Evolutionary conservation across 2,888 invertebrate genomes (phyloP).

Genomic region (Biston stratarius): DNA sequence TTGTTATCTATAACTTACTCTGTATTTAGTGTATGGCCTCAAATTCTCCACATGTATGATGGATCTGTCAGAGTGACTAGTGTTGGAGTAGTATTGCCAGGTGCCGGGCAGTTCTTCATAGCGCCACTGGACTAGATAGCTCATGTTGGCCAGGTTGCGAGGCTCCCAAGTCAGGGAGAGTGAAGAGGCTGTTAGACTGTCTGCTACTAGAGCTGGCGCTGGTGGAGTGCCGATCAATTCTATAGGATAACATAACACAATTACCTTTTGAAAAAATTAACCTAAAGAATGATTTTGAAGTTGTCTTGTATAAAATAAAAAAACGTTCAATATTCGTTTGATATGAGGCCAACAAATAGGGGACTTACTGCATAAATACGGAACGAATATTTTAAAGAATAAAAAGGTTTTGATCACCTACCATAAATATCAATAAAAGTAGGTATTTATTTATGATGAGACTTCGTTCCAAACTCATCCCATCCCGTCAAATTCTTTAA

Average conservation of each 20-base stretch:
- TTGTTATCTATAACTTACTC: conserved; percentile 85
- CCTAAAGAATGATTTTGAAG: too few relatives aligned
- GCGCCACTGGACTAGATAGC: conserved; percentile 91
- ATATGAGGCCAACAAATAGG: too few relatives aligned
- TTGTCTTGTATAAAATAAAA: background rate
- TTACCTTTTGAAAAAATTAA: background rate
- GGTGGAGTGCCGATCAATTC: conserved; percentile 90
- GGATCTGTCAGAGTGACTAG: conserved; percentile 88
- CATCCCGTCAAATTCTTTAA: too few relatives aligned
- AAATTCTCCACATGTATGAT: conserved; percentile 92
- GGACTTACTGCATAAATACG: too few relatives aligned
- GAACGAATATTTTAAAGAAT: too few relatives aligned
- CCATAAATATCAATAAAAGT: too few relatives aligned
- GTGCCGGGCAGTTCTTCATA: conserved; percentile 89
- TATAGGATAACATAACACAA: conserved; percentile 44
- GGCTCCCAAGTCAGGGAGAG: conserved; percentile 93
- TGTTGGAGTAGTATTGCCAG: conserved; percentile 94
- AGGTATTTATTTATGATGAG: too few relatives aligned
- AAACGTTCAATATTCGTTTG: background rate
- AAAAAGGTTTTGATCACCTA: too few relatives aligned
- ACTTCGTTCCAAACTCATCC: too few relatives aligned
- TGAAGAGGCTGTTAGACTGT: conserved; percentile 91
- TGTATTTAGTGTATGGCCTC: conserved; percentile 95
- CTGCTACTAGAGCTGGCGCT: conserved; percentile 92
- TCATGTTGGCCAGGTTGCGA: conserved; percentile 83